Base-by-base conservation (phyloP, 2,113 vertebrate species). In the Chaenogobius annularis region DNA sequence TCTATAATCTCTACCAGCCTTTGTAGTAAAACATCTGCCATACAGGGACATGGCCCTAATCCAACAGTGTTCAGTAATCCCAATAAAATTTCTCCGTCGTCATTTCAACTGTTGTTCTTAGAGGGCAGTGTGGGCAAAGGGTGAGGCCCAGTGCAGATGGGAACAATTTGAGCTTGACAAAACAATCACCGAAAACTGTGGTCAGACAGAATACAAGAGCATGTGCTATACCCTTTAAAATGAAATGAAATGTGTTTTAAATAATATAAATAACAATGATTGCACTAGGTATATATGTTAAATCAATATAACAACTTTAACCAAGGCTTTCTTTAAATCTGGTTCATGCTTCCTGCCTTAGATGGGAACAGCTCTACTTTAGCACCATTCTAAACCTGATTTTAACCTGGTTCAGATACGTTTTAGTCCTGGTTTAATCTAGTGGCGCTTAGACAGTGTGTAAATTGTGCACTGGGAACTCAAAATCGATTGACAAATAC, bases 21-120 rank as follows among this genome's bases (percentile, higher is more conserved):
- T 80, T 73, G 72, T 75, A 73, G 70, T 78, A 81, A 87, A 85
- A 77, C 90, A 90, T 86, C 86, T 88, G 86, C 79, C 64, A 47
- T 65, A 67, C 78, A 80, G 75, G 76, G 81, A 85, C 68, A 66
- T 65, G 80, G 79, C 86, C 85, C 81, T 89, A 90, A 91, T 91
- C 86, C 87, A 71, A 78, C 35, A 73, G 66, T 79, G 72, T 71
- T 77, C 80, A 54, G 56, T 87, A 90, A 87, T 88, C 88, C 88
- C 40, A 82, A 68, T 23, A 76, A 58, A 15, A 77, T 84, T 71
- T 70, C 79, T 63, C 26, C 70, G 73, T 65, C 43, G 13, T 70
- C 44, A 69, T 69, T 77, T 77, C 64, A 22, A 40, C 37, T 40
- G 64, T 61, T 78, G 69, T 81, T 63, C n/a, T 22, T 46, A 9